Percentiles rank a stretch among this genome's conserved stretches.
Evolutionary conservation across 2,888 invertebrate species (phyloP).

Genomic region (Lasius fuliginosus): DNA sequence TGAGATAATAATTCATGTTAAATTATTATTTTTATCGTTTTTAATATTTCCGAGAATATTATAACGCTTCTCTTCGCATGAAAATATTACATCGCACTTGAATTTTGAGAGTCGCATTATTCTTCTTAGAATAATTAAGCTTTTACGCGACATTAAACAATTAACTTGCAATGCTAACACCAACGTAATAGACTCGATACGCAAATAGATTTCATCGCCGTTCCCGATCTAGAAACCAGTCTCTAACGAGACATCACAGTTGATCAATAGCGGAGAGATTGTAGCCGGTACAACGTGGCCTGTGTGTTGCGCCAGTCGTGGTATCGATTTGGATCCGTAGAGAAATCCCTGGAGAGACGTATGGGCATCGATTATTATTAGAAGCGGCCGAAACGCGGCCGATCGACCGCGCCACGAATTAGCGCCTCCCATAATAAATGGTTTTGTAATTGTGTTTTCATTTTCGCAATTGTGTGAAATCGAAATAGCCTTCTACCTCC

Average conservation of each 20-base stretch:
- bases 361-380: conserved; percentile 79
- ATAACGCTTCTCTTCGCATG: background rate
- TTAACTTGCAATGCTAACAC: background rate
- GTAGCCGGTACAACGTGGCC: conserved; percentile 52
- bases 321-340: conserved; percentile 45
- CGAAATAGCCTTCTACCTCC: background rate
- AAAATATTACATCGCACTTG: background rate
- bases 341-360: conserved; percentile 73
- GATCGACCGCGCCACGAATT: conserved; percentile 60
- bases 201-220: conserved; percentile 28
- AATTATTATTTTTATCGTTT: background rate
- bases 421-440: conserved; percentile 18
- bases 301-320: background rate
- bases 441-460: background rate
- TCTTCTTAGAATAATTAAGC: background rate
- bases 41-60: background rate
- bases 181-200: conserved; percentile 14
- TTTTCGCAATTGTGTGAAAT: background rate
- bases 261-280: conserved; percentile 59
- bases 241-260: conserved; percentile 29
- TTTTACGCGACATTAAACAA: background rate
- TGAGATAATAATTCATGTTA: background rate
- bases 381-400: conserved; percentile 73
- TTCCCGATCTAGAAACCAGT: conserved; percentile 3
- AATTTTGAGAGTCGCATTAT: background rate